These are phyloP conservation scores for Deroplatys truncata DNA, from an alignment of 2,888 invertebrate species.

Conservation along the genomic window DNA sequence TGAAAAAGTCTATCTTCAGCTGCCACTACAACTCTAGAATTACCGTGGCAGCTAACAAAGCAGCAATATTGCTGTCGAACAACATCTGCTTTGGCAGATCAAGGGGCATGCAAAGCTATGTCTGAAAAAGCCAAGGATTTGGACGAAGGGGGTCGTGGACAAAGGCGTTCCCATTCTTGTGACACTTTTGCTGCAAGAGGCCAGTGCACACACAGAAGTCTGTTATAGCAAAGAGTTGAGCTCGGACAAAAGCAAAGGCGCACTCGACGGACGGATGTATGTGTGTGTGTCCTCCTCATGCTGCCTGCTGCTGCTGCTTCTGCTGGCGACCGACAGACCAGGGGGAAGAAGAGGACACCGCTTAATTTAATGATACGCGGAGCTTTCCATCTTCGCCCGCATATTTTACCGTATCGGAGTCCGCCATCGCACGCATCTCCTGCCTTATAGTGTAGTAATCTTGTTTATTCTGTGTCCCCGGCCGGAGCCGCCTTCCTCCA, in stretches of 20 bases:
- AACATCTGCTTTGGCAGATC: background rate
- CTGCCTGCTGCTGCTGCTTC: background rate
- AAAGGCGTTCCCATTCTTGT: background rate
- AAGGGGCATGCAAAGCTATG: background rate
- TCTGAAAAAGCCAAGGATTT: background rate
- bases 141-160: background rate
- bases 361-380: constrained; percentile 15
- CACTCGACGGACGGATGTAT: background rate
- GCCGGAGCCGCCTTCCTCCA: background rate
- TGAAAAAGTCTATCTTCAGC: too few species aligned
- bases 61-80: background rate
- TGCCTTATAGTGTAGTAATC: background rate
- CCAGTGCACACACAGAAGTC: background rate
- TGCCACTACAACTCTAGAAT: background rate
- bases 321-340: background rate
- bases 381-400: constrained; percentile 14
- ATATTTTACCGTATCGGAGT: constrained; percentile 11
- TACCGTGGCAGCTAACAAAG: background rate
- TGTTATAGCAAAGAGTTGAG: background rate
- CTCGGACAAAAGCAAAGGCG: background rate
- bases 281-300: background rate
- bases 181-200: background rate
- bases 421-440: background rate
- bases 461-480: background rate
- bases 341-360: constrained; percentile 9